phyloP scores from a whole-genome alignment of 2,113 vertebrate genomes.

The Brachyhypopomus occidentalis region DNA sequence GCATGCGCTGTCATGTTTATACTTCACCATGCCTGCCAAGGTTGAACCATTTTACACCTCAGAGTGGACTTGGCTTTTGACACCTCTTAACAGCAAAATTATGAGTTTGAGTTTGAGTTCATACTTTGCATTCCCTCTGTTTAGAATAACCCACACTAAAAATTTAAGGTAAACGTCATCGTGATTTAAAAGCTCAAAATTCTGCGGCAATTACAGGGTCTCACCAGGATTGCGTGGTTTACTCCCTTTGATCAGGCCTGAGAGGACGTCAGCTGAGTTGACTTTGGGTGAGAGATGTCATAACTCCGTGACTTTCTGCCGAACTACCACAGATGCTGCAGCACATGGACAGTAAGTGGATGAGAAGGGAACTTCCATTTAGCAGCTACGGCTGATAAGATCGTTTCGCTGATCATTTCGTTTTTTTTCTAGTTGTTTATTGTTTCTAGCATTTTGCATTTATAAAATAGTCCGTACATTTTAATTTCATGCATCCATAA shows the following conservation, averaged over 20 bases:
- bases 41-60: not conserved
- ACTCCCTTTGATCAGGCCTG: constrained; percentile 3
- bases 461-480: too few relatives aligned
- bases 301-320: not conserved
- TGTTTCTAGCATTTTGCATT: not conserved
- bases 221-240: not conserved
- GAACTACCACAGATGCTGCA: not conserved
- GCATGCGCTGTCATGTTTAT: not conserved
- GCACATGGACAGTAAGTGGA: not conserved
- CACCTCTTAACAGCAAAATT: not conserved
- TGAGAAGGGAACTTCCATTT: not conserved
- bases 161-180: constrained; percentile 14
- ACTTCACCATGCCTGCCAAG: not conserved
- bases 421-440: not conserved
- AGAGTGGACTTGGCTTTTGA: not conserved
- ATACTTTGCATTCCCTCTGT: constrained; percentile 24
- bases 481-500: too few relatives aligned
- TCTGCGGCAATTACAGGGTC: constrained; percentile 2
- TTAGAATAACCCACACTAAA: constrained; percentile 24
- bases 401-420: not conserved
- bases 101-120: not conserved
- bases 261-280: constrained; percentile 25
- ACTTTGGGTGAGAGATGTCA: constrained; percentile 11
- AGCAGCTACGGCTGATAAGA: not conserved
- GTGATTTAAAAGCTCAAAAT: constrained; percentile 11